phyloP scores from a whole-genome alignment of 2,888 invertebrate species.

The Aelia acuminata region DNA sequence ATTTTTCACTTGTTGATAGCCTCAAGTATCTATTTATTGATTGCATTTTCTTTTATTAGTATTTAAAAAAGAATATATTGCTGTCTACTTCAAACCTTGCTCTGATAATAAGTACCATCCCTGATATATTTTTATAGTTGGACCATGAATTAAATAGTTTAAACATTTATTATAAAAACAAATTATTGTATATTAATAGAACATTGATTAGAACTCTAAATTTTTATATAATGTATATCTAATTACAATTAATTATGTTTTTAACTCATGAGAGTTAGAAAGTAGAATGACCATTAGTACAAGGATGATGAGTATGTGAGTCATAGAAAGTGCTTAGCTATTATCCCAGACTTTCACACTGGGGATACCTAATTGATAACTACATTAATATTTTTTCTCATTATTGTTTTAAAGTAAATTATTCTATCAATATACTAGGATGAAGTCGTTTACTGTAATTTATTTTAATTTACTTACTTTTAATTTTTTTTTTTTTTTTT shows the following conservation, averaged over 20 bases:
- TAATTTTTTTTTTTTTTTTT: slow-evolving; percentile 65
- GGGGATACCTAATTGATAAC: neutral
- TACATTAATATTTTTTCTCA: neutral
- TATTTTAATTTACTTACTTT: neutral
- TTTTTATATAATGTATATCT: neutral
- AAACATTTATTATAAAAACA: slow-evolving; percentile 1
- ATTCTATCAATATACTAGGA: neutral
- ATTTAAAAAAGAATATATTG: neutral
- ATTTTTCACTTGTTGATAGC: neutral
- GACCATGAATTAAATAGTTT: neutral
- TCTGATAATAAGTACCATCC: too few species aligned
- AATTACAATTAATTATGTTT: neutral
- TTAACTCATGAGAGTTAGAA: slow-evolving; percentile 27
- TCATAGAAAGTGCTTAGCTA: slow-evolving; percentile 53
- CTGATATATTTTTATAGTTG: neutral
- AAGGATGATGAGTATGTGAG: slow-evolving; percentile 54
- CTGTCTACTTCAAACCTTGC: too few species aligned
- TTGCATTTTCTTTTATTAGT: neutral
- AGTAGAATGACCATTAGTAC: slow-evolving; percentile 49
- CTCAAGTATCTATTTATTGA: neutral
- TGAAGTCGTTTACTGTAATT: neutral
- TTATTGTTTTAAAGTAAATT: neutral
- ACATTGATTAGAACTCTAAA: neutral
- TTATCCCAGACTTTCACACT: slow-evolving; percentile 42
- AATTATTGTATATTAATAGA: neutral